Evolutionary conservation across 2,797 vertebrate genomes (phyloP).

Genomic region (Pogonophryne albipinna): DNA sequence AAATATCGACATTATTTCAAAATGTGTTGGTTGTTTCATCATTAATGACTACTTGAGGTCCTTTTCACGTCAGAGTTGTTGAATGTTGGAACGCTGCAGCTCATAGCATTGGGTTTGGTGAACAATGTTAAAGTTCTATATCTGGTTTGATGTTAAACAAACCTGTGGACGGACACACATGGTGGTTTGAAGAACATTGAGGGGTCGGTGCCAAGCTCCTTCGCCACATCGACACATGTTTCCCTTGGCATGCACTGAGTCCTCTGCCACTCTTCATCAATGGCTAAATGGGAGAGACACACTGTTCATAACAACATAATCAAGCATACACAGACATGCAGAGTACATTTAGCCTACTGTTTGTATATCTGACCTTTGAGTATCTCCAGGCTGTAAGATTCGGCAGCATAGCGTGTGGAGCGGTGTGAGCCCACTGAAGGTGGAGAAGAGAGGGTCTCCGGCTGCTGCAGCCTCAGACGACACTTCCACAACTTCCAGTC

Average conservation of each 20-base stretch:
- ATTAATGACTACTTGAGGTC: not conserved
- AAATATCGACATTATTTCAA: not conserved
- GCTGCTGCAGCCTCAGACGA: conserved; percentile 88
- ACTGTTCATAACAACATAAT: conserved; percentile 8
- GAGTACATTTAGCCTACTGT: not conserved
- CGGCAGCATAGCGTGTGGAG: conserved; percentile 94
- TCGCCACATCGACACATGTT: conserved; percentile 94
- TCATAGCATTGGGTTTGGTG: not conserved
- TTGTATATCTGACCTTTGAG: conserved; percentile 86
- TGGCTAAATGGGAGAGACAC: conserved; percentile 79
- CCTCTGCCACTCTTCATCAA: conserved; percentile 97
- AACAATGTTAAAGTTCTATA: not conserved
- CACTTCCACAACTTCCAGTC: conserved; percentile 98
- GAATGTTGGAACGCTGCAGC: too few species aligned
- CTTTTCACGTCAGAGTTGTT: not conserved
- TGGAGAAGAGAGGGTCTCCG: conserved; percentile 67
- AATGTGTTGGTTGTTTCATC: not conserved
- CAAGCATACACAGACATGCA: not conserved
- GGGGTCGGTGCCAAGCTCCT: conserved; percentile 91
- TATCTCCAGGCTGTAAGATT: conserved; percentile 93
- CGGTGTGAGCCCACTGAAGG: conserved; percentile 87
- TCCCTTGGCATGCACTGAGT: conserved; percentile 96
- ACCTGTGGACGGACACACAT: conserved; percentile 93
- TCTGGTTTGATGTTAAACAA: conserved; percentile 37
- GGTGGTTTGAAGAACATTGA: conserved; percentile 97